phyloP scores from a whole-genome alignment of 2,113 vertebrate species.

The Progne subis region DNA sequence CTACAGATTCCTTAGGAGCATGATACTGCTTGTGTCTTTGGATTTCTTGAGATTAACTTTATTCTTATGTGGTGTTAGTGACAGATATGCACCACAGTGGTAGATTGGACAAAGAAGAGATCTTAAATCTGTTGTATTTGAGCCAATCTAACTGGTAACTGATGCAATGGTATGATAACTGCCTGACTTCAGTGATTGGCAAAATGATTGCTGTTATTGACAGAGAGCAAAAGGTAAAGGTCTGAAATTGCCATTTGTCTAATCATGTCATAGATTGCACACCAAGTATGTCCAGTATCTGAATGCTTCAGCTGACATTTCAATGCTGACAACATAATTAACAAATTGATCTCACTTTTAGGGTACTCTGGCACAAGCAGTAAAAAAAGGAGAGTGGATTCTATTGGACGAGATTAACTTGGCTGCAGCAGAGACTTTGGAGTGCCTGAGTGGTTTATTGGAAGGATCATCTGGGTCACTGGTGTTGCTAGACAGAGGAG shows the following conservation, averaged over 20 bases:
- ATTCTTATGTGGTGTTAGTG: not conserved
- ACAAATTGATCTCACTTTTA: slow-evolving; percentile 57
- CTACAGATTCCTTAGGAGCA: not conserved
- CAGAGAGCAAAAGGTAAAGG: not conserved
- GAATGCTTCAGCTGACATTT: not conserved
- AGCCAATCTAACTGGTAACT: not conserved
- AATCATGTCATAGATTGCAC: not conserved
- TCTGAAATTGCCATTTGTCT: not conserved
- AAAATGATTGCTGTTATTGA: not conserved
- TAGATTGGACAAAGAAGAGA: not conserved
- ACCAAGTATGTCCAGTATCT: not conserved
- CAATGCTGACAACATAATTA: not conserved
- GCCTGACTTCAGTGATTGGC: not conserved
- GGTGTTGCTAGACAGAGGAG: slow-evolving; percentile 93
- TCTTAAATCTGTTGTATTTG: not conserved
- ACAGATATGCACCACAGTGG: not conserved
- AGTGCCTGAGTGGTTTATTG: slow-evolving; percentile 93
- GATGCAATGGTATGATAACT: not conserved
- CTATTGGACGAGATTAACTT: slow-evolving; percentile 97
- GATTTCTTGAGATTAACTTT: not conserved
- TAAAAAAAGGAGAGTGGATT: slow-evolving; percentile 97
- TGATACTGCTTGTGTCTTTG: not conserved
- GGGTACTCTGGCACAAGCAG: slow-evolving; percentile 91
- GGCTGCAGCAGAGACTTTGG: slow-evolving; percentile 92
- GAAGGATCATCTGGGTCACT: slow-evolving; percentile 90